Percentiles rank a stretch among this genome's conserved stretches.
Evolutionary conservation across 2,888 invertebrate species (phyloP).

Genomic region (Drosophila quinaria): DNA sequence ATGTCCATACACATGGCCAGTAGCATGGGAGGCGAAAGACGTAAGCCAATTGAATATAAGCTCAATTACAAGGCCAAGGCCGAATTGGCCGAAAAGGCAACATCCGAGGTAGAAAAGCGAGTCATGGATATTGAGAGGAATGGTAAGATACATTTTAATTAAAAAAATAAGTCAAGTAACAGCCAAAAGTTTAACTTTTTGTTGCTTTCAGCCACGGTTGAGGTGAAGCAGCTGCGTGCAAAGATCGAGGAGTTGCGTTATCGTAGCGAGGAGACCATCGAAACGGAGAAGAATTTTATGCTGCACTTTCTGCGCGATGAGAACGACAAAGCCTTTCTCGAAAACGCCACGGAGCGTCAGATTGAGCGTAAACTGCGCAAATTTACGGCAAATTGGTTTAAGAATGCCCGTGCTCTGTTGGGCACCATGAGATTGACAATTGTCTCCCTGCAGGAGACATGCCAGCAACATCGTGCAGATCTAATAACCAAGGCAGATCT

Average conservation of each 20-base stretch:
- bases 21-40: constrained; percentile 37
- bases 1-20: constrained; percentile 46
- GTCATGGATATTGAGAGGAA: constrained; percentile 69
- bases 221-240: constrained; percentile 84
- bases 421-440: constrained; percentile 87
- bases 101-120: constrained; percentile 76
- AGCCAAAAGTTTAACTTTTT: background rate
- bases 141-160: constrained; percentile 41
- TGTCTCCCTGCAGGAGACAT: constrained; percentile 86
- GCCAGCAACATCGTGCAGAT: constrained; percentile 84
- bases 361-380: constrained; percentile 83
- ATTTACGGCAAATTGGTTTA: constrained; percentile 87
- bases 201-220: constrained; percentile 62
- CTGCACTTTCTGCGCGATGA: constrained; percentile 78
- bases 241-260: constrained; percentile 86
- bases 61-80: constrained; percentile 82
- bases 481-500: constrained; percentile 86
- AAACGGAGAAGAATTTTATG: constrained; percentile 86
- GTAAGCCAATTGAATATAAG: constrained; percentile 64
- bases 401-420: constrained; percentile 86
- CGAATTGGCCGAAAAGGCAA: constrained; percentile 82
- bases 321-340: constrained; percentile 72
- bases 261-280: constrained; percentile 86
- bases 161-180: background rate
- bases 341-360: constrained; percentile 80